These are phyloP conservation scores for Hyperoodon ampullatus DNA, from an alignment of 2,113 vertebrate genomes.

Conservation along the genomic window DNA sequence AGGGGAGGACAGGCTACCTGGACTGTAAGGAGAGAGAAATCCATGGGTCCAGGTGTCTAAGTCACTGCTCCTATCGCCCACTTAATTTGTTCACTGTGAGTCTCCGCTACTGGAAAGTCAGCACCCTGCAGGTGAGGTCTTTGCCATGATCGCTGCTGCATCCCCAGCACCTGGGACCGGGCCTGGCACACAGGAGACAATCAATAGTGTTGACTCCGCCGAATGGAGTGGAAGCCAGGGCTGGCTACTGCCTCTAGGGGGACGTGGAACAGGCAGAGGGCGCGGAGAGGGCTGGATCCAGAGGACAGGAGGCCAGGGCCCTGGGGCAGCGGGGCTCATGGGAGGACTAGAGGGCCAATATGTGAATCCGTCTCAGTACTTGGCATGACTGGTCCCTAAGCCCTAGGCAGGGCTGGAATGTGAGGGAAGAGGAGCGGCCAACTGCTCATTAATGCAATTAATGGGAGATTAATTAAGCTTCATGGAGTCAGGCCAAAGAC, in stretches of 20 bases:
- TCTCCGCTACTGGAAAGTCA: neutral
- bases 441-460: neutral
- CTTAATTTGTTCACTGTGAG: neutral
- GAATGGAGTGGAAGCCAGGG: neutral
- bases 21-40: neutral
- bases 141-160: neutral
- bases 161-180: neutral
- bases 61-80: neutral
- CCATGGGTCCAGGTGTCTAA: neutral
- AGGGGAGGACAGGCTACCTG: neutral
- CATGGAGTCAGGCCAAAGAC: neutral
- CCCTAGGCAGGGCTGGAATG: slow-evolving; percentile 35
- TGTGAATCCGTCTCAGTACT: neutral
- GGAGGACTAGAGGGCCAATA: neutral
- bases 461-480: slow-evolving; percentile 33
- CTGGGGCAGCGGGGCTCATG: fast-evolving
- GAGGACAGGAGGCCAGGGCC: neutral
- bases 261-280: neutral
- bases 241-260: neutral
- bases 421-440: neutral
- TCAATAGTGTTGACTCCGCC: neutral
- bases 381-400: neutral
- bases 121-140: neutral
- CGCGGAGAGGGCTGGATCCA: fast-evolving
- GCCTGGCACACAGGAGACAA: neutral